Evolutionary conservation across 2,888 invertebrate genomes (phyloP), one percentile per base, ranked within the genome.

Genomic region (Acleris holmiana): DNA sequence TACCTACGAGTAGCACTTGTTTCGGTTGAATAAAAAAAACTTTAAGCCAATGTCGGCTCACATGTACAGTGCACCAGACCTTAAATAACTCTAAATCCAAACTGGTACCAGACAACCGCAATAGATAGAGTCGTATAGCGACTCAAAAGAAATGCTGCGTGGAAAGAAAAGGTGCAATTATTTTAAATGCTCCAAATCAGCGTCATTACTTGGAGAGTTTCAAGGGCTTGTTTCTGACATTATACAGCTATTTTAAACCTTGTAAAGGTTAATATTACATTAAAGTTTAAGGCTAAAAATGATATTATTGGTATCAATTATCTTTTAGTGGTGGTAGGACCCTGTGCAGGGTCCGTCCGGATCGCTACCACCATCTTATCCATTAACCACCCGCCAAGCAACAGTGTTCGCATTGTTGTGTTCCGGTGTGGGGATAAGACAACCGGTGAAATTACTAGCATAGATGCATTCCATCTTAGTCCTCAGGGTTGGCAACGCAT

Each of bases 281-380:
- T 77, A 76, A 77, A 78, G 71, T 72, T 71, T 76, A 78, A 82
- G 79, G 81, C 74, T 57, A 61, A 48, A 73, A 62, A 67, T 66
- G 67, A 69, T 71, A 75, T 73, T 69, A 70, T 57, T 67, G 68
- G 61, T 64, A 68, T 57, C 67, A 23, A 55, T 44, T 55, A 47
- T 2, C n/a, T 18, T 18, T n/a, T n/a, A n/a, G n/a, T n/a, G n/a
- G n/a, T n/a, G n/a, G n/a, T n/a, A n/a, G n/a, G n/a, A n/a, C n/a
- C n/a, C n/a, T n/a, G n/a, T n/a, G n/a, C n/a, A n/a, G n/a, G n/a
- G n/a, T n/a, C n/a, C n/a, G n/a, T n/a, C n/a, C n/a, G n/a, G n/a
- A n/a, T n/a, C n/a, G n/a, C n/a, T n/a, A n/a, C n/a, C n/a, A n/a
- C n/a, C n/a, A n/a, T n/a, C n/a, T n/a, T n/a, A n/a, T n/a, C n/a